A percentile compares a stretch with the other conserved stretches of the same genome.
These are phyloP conservation scores for Corythornis leucogaster DNA, from an alignment of 2,797 vertebrate genomes.

Conservation along the genomic window DNA sequence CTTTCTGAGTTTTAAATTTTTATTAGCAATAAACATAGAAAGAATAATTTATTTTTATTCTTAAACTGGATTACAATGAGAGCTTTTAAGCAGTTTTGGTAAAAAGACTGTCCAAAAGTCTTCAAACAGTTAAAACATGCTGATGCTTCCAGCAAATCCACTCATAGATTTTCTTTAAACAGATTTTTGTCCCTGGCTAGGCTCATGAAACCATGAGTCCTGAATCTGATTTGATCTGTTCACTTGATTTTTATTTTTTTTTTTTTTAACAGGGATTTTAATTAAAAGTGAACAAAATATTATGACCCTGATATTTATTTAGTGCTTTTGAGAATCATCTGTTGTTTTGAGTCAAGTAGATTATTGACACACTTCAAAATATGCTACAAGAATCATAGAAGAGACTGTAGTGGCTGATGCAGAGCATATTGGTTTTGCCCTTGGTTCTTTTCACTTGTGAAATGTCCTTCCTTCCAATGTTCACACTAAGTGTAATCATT, in stretches of 20 bases:
- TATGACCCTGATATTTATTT: background rate
- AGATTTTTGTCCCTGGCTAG: background rate
- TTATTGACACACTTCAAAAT: too few species aligned
- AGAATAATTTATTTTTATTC: background rate
- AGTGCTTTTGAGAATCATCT: background rate
- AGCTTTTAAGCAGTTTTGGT: background rate
- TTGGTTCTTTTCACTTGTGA: too few species aligned
- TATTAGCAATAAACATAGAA: background rate
- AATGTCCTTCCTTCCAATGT: too few species aligned
- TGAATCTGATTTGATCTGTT: background rate
- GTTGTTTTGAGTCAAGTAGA: too few species aligned
- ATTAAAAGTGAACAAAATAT: background rate
- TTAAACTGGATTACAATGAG: background rate
- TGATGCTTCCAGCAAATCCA: background rate
- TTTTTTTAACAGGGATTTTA: background rate
- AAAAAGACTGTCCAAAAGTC: background rate
- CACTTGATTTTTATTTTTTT: background rate
- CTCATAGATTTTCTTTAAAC: background rate
- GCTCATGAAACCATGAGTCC: background rate
- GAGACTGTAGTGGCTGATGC: too few species aligned
- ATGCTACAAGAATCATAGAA: background rate
- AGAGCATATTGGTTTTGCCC: too few species aligned
- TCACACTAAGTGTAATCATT: too few species aligned
- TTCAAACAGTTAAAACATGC: background rate
- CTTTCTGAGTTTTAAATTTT: background rate